Evolutionary conservation across 1,140 invertebrate genomes (phyloP), one percentile per base, ranked within the genome.

Genomic region (Drusus annulatus): DNA sequence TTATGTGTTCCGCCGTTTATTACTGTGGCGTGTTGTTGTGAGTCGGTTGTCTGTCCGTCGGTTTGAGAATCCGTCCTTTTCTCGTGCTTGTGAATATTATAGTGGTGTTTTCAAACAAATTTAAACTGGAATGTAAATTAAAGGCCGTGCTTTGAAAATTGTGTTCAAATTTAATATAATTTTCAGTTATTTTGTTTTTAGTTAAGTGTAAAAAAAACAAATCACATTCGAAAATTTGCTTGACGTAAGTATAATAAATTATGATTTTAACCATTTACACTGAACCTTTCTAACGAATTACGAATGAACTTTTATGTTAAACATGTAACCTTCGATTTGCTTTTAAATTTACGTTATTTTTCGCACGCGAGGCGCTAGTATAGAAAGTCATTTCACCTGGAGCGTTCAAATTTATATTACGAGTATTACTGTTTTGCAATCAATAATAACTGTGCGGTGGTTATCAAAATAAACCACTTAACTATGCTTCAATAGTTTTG

Each of bases 301-400:
- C 25, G 13, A 13, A 60, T 60, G 36, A 60, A 19, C 56, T 60
- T 19, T 19, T 60, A 60, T 23, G 7, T 60, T 17, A 23, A 17
- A 60, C 21, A 28, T 25, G 56, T 65, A 65, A 25, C 21, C 60
- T 63, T 65, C 28, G n/a, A 65, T 65, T 6, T 28, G 62, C 16
- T 31, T 65, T 65, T 65, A 16, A 65, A 15, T 31, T 25, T 65
- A n/a, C 36, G 62, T 16, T 71, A 10, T 51, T 71, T 23, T 71
- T 71, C 50, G 21, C 68, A 54, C 45, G 68, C 68, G 21, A 71
- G 50, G 51, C 54, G 68, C 19, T 52, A 71, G 52, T 71, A 25
- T 71, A 71, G 68, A 71, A 71, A 71, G 68, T 71, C 68, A 71
- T 71, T 71, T 71, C 68, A 71, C 68, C 54, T 71, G 45, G 50